Conservation (phyloP, 2,797 vertebrate species). For the Gambusia yucatana region DNA sequence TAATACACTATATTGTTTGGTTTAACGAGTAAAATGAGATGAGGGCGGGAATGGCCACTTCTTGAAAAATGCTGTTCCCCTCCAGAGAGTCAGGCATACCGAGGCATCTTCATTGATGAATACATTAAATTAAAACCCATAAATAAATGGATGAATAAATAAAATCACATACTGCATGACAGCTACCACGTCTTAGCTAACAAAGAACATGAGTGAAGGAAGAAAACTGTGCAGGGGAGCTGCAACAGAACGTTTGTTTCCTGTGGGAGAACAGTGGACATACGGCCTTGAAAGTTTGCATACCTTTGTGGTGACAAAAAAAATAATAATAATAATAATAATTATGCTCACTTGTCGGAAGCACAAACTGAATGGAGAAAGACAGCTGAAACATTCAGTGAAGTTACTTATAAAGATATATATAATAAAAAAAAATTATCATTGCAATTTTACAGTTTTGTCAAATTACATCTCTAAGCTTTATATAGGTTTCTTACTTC, state of each 20-base stretch:
- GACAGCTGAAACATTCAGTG: not conserved
- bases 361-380: not conserved
- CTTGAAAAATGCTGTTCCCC: no score
- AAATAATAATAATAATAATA: no score
- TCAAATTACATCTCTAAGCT: not conserved
- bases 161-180: no score
- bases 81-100: no score
- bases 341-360: not conserved
- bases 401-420: not conserved
- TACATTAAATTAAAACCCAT: no score
- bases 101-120: no score
- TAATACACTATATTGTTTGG: not conserved
- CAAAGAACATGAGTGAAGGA: not conserved
- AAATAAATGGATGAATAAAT: no score
- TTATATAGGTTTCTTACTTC: no score
- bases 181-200: not conserved
- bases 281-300: not conserved
- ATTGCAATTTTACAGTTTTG: not conserved
- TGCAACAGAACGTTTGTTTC: not conserved
- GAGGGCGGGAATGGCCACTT: no score
- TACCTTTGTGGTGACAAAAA: not conserved
- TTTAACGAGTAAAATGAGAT: not conserved
- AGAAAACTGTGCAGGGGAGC: not conserved
- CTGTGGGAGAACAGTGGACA: no score
- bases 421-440: not conserved